Evolutionary conservation across 2,888 invertebrate genomes (phyloP), one percentile per base, ranked within the genome.

Genomic region (Cybosia mesomella): DNA sequence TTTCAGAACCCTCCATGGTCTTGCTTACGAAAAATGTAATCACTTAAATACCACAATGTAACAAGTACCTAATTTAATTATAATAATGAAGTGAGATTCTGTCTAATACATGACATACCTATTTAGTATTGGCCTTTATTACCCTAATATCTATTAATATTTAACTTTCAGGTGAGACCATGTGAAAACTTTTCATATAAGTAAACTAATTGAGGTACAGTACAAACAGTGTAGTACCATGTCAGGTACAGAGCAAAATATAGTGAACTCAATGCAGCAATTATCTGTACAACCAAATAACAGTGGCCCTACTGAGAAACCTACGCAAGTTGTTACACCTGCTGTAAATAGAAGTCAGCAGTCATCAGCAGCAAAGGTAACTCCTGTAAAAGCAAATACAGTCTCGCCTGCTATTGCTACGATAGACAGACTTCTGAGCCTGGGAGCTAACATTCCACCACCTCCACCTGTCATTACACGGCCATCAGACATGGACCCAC

Each of bases 231-330:
- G 87, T 88, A 90, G 93, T 94, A 95, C 91, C 93, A 95, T 95
- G 95, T 95, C 95, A 89, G 93, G 94, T 93, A 92, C 93, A 80
- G 95, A 95, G 93, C 94, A 93, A 81, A 93, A 92, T 89, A 89
- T 95, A 87, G 90, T 93, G 85, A 94, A 94, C 90, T 94, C 94
- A 81, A 88, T 95, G 92, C 95, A 94, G 90, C 95, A 95, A 89
- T 90, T 95, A 88, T 94, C 94, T 75, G 88, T 95, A 85, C 95
- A 95, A 88, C 90, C 94, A 79, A 89, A 89, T 77, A 90, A 88
- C 82, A 93, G 94, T 91, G 92, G 90, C 78, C 89, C 83, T 77
- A 92, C 92, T 80, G 94, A 95, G 77, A 95, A 95, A 85, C 94
- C 95, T 60, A 95, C 95, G 69, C 93, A 95, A 89, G 95, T 95